A percentile compares a stretch with the other conserved stretches of the same genome.
Conservation (phyloP, 2,113 vertebrate species). For the Tonatia bakeri region DNA sequence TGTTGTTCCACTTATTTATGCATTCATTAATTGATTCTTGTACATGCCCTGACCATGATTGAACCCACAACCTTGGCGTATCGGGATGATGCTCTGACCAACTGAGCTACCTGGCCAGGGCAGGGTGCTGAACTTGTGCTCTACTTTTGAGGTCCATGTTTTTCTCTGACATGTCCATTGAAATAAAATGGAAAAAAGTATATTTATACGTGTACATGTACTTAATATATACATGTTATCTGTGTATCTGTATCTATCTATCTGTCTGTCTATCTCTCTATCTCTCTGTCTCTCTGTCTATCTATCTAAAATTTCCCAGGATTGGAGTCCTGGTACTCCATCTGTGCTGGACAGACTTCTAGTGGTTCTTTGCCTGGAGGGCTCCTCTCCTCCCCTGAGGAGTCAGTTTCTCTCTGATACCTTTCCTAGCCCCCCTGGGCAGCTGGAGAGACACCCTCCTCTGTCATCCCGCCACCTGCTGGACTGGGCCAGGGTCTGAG, state of each 20-base stretch:
- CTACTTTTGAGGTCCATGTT: background rate
- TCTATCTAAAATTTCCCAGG: background rate
- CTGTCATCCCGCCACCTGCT: background rate
- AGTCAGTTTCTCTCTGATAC: background rate
- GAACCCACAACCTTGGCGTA: too few relatives aligned
- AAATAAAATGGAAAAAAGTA: background rate
- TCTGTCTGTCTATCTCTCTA: background rate
- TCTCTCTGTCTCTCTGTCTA: background rate
- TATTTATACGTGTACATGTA: background rate
- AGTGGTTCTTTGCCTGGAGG: background rate
- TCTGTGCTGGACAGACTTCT: background rate
- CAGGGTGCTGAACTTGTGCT: background rate
- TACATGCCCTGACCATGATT: too few relatives aligned
- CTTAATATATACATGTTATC: background rate
- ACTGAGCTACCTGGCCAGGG: too few relatives aligned
- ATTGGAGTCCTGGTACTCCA: background rate
- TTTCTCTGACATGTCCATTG: background rate
- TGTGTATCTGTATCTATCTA: background rate
- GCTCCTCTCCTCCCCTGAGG: background rate
- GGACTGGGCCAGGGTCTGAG: background rate
- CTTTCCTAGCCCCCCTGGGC: background rate
- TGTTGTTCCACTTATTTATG: too few relatives aligned
- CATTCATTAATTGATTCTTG: too few relatives aligned
- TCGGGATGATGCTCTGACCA: too few relatives aligned
- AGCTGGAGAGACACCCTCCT: background rate